A percentile compares a stretch with the other conserved stretches of the same genome.
These are phyloP conservation scores for Rhyacophila evoluta DNA, from an alignment of 2,888 invertebrate genomes.

Conservation along the genomic window DNA sequence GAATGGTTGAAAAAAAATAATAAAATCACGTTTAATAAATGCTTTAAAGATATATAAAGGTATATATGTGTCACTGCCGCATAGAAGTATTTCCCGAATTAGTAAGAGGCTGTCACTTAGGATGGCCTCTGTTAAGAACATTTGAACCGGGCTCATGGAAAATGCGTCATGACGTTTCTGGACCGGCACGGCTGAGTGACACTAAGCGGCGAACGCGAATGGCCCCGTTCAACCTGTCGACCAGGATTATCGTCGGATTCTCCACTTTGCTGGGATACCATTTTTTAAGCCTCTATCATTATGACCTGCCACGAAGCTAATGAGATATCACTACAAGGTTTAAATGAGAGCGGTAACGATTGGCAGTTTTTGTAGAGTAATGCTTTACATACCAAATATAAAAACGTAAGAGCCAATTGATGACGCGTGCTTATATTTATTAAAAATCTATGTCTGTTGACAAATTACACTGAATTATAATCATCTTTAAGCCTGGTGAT, in stretches of 20 bases:
- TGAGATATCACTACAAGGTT: not conserved
- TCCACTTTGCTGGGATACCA: not conserved
- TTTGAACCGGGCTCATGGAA: constrained; percentile 8
- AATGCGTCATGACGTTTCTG: constrained; percentile 9
- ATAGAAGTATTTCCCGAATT: not conserved
- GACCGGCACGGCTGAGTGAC: constrained; percentile 1
- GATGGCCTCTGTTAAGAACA: constrained; percentile 21
- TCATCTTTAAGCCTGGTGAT: no score
- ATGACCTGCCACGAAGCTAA: constrained; percentile 14
- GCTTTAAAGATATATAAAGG: no score
- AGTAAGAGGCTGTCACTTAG: constrained; percentile 14
- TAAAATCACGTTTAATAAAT: no score
- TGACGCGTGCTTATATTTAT: no score
- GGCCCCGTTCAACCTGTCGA: constrained; percentile 33
- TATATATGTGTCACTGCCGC: no score
- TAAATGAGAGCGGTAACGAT: constrained; percentile 10
- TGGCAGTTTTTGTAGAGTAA: not conserved
- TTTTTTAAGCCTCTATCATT: constrained; percentile 16
- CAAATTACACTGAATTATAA: no score
- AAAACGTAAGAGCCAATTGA: no score
- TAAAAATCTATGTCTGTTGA: no score
- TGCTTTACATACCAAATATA: not conserved
- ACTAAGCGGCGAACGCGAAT: constrained; percentile 5
- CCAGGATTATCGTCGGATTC: constrained; percentile 31
- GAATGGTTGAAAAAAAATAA: no score